Base-by-base conservation (phyloP, 1,140 invertebrate species). In the Drosophila kanapiae region DNA sequence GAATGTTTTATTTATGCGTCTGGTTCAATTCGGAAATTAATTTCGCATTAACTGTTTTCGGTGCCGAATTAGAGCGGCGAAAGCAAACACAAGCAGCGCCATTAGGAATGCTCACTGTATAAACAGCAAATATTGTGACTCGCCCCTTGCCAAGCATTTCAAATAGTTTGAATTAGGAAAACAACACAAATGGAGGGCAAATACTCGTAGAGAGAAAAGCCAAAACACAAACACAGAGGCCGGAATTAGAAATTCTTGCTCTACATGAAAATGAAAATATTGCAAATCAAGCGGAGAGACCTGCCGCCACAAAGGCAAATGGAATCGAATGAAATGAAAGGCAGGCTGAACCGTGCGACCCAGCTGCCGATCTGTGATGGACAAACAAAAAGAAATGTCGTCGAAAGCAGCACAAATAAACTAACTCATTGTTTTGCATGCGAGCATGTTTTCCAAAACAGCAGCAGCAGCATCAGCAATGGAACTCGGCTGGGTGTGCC, bases 1-100 rank as follows among this genome's bases (percentile, higher is more conserved):
- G 53, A 87, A 87, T 87, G 74, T 87, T 83, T 83, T 87, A 87
- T 87, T 87, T 87, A 87, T 87, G 57, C 54, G 69, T 18, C 33
- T 29, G 68, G 54, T 58, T 63, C 69, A 67, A 87, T 87, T 87
- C 78, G 72, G 49, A 57, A 79, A 70, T 75, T 83, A 83, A 75
- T 70, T 79, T 83, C 75, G 43, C 74, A 77, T 77, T 77, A 77
- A 59, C 75, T 61, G 60, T 29, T 71, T 72, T 78, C 59, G 67
- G 23, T 63, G 37, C 33, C 54, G 45, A 56, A 70, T 58, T 77
- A 78, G 69, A 48, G n/a, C 27, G 37, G 27, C 33, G 31, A 54
- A 37, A 13, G 35, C 45, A 58, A 76, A 65, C 31, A 74, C 48
- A 37, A 48, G 13, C 45, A 53, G 37, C 71, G 18, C 43, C 29